These are phyloP conservation scores for Hyles lineata DNA, from an alignment of 2,888 invertebrate genomes.

Conservation along the genomic window DNA sequence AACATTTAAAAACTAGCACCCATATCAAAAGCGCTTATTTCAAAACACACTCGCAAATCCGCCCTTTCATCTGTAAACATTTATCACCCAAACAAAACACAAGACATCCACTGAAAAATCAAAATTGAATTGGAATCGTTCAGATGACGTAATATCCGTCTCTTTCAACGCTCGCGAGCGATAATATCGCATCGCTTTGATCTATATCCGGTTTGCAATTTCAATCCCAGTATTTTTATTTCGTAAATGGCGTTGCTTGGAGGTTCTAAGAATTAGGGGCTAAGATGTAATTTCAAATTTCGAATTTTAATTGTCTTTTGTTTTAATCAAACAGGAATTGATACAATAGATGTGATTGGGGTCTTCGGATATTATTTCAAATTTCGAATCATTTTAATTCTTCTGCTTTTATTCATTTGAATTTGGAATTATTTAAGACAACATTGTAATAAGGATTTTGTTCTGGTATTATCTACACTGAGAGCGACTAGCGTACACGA, in stretches of 20 bases:
- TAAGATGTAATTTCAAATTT: neutral
- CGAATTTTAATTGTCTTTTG: too few species aligned
- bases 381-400: too few species aligned
- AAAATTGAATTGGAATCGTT: constrained; percentile 39
- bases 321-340: too few species aligned
- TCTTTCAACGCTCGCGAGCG: constrained; percentile 29
- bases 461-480: too few species aligned
- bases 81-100: neutral
- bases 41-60: neutral
- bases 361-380: too few species aligned
- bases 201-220: constrained; percentile 30
- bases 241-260: constrained; percentile 4
- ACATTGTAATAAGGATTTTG: too few species aligned
- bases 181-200: constrained; percentile 33
- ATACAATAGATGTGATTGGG: too few species aligned
- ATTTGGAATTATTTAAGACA: too few species aligned
- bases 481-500: too few species aligned
- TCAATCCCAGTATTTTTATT: constrained; percentile 29
- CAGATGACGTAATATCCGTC: constrained; percentile 39
- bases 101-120: constrained; percentile 30
- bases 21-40: neutral
- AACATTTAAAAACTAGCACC: neutral
- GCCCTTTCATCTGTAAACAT: neutral
- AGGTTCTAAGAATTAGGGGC: neutral
- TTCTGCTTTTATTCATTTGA: too few species aligned